Conservation (phyloP, 1,140 invertebrate species). For the Bombus superbus region DNA sequence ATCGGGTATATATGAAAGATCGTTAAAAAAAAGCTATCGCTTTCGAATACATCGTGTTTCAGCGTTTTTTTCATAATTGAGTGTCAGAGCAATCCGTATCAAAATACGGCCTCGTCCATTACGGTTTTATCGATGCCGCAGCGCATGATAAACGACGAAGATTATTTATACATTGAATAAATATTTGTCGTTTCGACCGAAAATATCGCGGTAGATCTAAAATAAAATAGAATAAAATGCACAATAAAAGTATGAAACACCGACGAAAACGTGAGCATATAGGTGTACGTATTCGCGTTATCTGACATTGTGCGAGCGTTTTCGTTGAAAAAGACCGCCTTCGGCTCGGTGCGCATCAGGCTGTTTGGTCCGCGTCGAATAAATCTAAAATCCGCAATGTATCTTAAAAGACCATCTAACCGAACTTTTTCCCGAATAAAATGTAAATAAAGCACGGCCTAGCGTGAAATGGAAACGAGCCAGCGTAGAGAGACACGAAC, state of each 20-base stretch:
- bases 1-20: too few species aligned
- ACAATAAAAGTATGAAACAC: neutral
- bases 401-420: slow-evolving; percentile 25
- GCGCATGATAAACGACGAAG: slow-evolving; percentile 22
- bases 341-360: neutral
- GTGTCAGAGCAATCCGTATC: neutral
- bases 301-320: neutral
- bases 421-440: slow-evolving; percentile 11
- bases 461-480: slow-evolving; percentile 43
- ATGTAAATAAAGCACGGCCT: slow-evolving; percentile 13
- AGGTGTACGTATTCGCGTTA: neutral
- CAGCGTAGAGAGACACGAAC: slow-evolving; percentile 17
- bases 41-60: neutral
- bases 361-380: neutral
- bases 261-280: neutral
- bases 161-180: slow-evolving; percentile 40
- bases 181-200: neutral
- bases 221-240: neutral
- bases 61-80: slow-evolving; percentile 36
- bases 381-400: slow-evolving; percentile 21
- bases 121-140: slow-evolving; percentile 36
- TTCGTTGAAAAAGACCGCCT: slow-evolving; percentile 12
- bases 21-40: neutral
- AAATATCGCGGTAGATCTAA: slow-evolving; percentile 29
- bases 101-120: neutral